phyloP scores from a whole-genome alignment of 2,113 vertebrate genomes.

The zebrafish (Danio rerio) region DNA sequence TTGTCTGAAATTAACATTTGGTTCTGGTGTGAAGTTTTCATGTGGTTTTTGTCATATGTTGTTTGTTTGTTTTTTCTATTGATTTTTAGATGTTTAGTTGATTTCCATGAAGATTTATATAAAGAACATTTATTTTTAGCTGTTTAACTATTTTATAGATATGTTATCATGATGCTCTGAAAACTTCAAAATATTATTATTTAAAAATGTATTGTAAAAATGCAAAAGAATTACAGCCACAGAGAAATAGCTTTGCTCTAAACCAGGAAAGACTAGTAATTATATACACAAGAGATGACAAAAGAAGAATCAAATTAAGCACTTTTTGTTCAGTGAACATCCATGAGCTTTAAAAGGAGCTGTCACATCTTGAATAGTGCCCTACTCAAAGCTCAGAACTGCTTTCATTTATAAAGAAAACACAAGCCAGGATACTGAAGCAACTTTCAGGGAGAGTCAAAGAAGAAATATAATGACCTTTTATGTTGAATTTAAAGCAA shows the following conservation, averaged over 20 bases:
- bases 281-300: constrained; percentile 5
- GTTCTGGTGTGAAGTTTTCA: no score
- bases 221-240: background rate
- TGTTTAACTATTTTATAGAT: background rate
- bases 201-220: background rate
- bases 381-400: constrained; percentile 13
- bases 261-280: constrained; percentile 21
- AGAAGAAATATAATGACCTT: constrained; percentile 22
- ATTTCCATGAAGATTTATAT: no score
- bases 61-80: no score
- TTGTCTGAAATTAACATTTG: no score
- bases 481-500: background rate
- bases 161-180: background rate
- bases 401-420: constrained; percentile 18
- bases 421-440: constrained; percentile 1
- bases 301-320: background rate
- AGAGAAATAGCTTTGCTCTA: constrained; percentile 6
- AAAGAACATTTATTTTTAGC: no score
- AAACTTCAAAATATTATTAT: constrained; percentile 13
- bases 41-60: no score
- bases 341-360: constrained; percentile 26
- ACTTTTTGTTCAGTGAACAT: constrained; percentile 4
- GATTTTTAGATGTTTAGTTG: no score
- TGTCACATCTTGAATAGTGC: constrained; percentile 4
- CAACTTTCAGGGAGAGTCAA: background rate